Evolutionary conservation across 1,140 invertebrate genomes (phyloP).

Genomic region (Orchestia grillus): DNA sequence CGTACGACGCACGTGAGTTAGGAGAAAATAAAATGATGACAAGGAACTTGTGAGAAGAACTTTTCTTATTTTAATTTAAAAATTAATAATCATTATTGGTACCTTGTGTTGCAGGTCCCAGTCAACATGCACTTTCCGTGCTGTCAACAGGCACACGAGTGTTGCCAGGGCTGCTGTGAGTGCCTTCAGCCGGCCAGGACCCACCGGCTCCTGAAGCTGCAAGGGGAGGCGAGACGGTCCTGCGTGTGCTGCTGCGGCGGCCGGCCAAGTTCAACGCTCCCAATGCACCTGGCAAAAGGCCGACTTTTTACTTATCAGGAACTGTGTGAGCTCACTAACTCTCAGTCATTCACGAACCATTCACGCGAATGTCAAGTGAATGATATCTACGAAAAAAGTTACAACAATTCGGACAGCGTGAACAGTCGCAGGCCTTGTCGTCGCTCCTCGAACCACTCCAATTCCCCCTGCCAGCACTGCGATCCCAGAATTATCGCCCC

Average conservation of each 20-base stretch:
- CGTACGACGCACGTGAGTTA: too few species aligned
- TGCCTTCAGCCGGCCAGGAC: neutral
- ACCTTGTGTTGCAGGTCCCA: neutral
- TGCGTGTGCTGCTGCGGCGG: neutral
- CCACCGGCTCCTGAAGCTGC: neutral
- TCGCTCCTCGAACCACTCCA: neutral
- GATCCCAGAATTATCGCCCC: neutral
- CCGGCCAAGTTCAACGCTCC: too few species aligned
- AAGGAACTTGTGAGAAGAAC: too few species aligned
- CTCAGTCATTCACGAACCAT: neutral
- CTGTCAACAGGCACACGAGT: neutral
- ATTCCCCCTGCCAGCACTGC: neutral
- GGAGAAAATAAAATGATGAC: too few species aligned
- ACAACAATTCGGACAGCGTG: neutral
- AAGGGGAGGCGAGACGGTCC: neutral
- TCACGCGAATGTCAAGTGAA: neutral
- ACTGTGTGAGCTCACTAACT: neutral
- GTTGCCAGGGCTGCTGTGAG: neutral
- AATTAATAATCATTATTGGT: neutral
- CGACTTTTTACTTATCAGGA: neutral
- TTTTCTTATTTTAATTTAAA: too few species aligned
- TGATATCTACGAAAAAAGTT: neutral
- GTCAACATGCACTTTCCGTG: neutral
- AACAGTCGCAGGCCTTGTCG: neutral
- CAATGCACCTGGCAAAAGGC: neutral